Conservation (phyloP, 1,140 invertebrate genomes). For the Leguminivora glycinivorella region DNA sequence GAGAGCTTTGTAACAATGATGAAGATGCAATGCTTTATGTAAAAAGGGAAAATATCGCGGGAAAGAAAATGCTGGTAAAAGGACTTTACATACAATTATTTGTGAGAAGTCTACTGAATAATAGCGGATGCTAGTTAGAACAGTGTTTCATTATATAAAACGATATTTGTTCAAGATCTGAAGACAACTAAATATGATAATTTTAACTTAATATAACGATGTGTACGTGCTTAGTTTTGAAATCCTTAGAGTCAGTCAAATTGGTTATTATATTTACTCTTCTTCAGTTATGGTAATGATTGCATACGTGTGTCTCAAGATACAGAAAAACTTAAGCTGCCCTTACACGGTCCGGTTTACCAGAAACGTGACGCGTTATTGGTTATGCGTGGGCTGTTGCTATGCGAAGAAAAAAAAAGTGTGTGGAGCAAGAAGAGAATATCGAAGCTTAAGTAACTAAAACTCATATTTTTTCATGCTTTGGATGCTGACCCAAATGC, state of each 20-base stretch:
- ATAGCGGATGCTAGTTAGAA: no score
- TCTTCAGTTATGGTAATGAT: neutral
- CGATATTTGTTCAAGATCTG: neutral
- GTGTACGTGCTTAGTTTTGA: neutral
- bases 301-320: neutral
- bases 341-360: neutral
- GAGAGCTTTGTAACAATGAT: conserved; percentile 2
- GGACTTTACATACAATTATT: neutral
- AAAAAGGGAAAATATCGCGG: conserved; percentile 11
- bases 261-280: neutral
- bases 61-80: neutral
- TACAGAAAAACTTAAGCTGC: neutral
- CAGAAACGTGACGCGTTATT: no score
- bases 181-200: neutral
- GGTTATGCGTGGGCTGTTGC: no score
- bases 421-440: no score
- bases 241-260: neutral
- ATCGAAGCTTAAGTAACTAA: no score
- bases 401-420: no score
- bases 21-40: neutral
- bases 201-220: neutral
- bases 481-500: no score
- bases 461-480: no score
- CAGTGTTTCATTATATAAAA: no score
- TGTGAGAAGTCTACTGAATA: neutral